A percentile compares a stretch with the other conserved stretches of the same genome.
These are phyloP conservation scores for Meghimatium bilineatum DNA, from an alignment of 2,888 invertebrate genomes.

Conservation along the genomic window DNA sequence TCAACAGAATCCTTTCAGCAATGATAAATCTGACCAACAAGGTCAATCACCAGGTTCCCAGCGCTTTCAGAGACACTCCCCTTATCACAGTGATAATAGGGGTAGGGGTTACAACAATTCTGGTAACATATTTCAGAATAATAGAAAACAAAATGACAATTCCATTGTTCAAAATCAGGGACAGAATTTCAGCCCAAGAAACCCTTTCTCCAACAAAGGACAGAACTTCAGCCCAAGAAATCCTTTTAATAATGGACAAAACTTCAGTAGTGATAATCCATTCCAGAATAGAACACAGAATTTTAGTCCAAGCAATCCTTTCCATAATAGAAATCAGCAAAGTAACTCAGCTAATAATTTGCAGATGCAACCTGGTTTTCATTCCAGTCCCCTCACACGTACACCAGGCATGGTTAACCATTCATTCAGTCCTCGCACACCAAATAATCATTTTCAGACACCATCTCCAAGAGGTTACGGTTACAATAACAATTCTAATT, in stretches of 20 bases:
- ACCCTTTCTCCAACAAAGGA: slow-evolving; percentile 33
- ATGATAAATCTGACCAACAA: background rate
- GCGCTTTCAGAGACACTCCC: slow-evolving; percentile 20
- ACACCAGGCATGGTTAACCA: background rate
- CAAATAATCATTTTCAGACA: slow-evolving; percentile 16
- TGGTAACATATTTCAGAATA: slow-evolving; percentile 14
- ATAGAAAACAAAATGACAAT: slow-evolving; percentile 14
- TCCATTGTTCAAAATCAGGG: background rate
- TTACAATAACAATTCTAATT: slow-evolving; percentile 2
- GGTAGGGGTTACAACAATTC: background rate
- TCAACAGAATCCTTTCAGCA: background rate
- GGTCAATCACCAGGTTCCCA: background rate
- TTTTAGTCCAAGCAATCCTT: slow-evolving; percentile 19
- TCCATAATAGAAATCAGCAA: background rate
- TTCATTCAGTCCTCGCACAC: slow-evolving; percentile 35
- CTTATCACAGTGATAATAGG: slow-evolving; percentile 17
- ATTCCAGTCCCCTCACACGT: slow-evolving; percentile 9
- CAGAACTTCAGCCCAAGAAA: slow-evolving; percentile 22
- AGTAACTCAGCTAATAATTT: slow-evolving; percentile 7
- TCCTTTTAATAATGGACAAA: slow-evolving; percentile 11
- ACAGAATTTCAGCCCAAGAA: slow-evolving; percentile 35
- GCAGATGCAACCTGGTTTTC: background rate
- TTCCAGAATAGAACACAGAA: slow-evolving; percentile 13
- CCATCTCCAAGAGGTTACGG: slow-evolving; percentile 21
- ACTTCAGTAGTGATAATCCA: slow-evolving; percentile 39